These are phyloP conservation scores for Spisula solida DNA, from an alignment of 2,888 invertebrate genomes.

Conservation along the genomic window DNA sequence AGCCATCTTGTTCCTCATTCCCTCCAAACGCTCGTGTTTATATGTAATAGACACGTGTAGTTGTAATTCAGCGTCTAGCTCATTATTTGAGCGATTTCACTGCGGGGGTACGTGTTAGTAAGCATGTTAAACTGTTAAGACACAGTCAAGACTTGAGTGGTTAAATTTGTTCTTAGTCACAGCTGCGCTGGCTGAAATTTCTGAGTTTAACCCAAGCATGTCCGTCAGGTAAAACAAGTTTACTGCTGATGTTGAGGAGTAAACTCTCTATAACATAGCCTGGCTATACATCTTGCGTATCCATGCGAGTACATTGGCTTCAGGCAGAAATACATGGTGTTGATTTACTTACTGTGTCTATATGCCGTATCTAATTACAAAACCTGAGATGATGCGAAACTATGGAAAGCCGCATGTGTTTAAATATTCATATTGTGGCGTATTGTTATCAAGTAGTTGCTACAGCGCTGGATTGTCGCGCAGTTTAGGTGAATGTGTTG, in stretches of 20 bases:
- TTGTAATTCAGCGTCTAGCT: background rate
- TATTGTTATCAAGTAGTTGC: too few relatives aligned
- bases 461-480: too few relatives aligned
- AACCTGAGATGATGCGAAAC: background rate
- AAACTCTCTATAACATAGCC: too few relatives aligned
- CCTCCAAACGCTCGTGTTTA: background rate
- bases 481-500: too few relatives aligned
- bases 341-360: conserved; percentile 12
- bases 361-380: background rate
- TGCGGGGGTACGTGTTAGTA: background rate
- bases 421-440: too few relatives aligned
- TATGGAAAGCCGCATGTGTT: too few relatives aligned
- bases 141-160: background rate
- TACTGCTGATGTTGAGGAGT: background rate
- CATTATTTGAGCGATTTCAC: background rate
- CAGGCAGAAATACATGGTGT: background rate
- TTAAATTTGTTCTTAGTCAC: background rate
- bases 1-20: too few relatives aligned
- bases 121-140: background rate
- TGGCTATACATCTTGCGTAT: conserved; percentile 14
- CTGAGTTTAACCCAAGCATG: background rate
- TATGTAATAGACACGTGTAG: background rate
- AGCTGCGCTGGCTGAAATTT: background rate
- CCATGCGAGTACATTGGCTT: conserved; percentile 2
- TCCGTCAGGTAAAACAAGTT: background rate